Evolutionary conservation across 2,888 invertebrate genomes (phyloP).

Genomic region (Stenodema calcarata): DNA sequence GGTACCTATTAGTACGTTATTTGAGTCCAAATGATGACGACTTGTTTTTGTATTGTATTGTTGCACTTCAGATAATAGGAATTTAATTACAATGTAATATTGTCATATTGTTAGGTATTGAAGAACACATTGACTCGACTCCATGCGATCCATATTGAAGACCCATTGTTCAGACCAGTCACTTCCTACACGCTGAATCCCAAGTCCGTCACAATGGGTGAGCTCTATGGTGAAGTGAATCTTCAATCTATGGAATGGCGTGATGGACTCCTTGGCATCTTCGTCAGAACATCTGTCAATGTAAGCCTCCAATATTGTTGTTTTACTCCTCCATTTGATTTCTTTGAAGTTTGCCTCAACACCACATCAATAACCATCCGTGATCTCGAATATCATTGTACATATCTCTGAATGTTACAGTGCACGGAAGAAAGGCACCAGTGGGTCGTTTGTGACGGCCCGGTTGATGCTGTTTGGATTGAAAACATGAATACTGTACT

Average conservation of each 20-base stretch:
- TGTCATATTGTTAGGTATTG: conserved; percentile 67
- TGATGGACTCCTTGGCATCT: conserved; percentile 82
- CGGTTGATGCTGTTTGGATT: conserved; percentile 93
- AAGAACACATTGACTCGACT: conserved; percentile 74
- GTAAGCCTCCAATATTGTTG: conserved; percentile 60
- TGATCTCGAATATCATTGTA: no score
- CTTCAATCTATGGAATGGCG: conserved; percentile 86
- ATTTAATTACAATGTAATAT: no score
- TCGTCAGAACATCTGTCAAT: conserved; percentile 69
- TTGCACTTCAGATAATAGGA: no score
- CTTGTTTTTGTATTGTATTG: no score
- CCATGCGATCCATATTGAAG: conserved; percentile 67
- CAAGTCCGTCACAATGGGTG: conserved; percentile 85
- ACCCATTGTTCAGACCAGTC: conserved; percentile 74
- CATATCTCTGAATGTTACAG: no score
- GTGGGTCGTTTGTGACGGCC: conserved; percentile 91
- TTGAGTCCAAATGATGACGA: no score
- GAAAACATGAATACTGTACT: conserved; percentile 92
- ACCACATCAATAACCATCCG: no score
- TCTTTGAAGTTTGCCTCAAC: no score
- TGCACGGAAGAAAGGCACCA: conserved; percentile 75
- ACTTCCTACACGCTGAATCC: conserved; percentile 84
- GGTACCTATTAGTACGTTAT: no score
- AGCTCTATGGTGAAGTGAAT: conserved; percentile 87
- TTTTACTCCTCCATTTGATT: no score